phyloP scores from a whole-genome alignment of 2,888 invertebrate species.

The Corbicula japonica region DNA sequence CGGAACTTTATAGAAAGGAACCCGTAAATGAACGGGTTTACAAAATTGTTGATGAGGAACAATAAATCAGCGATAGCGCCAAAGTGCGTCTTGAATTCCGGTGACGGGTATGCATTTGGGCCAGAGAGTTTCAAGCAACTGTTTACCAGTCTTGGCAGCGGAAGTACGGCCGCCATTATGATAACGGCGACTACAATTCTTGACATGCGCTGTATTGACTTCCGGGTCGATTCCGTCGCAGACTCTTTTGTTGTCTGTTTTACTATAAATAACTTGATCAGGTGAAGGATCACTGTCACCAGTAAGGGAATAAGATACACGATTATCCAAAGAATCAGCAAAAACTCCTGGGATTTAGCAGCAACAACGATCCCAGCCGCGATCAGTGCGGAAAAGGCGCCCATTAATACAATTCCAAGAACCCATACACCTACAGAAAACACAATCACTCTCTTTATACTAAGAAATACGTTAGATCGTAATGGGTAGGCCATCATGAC shows the following conservation, averaged over 20 bases:
- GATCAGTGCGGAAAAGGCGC: constrained; percentile 32
- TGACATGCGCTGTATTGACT: constrained; percentile 58
- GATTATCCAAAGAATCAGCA: constrained; percentile 36
- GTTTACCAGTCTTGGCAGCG: constrained; percentile 48
- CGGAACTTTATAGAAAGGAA: constrained; percentile 49
- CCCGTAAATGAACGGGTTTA: constrained; percentile 40
- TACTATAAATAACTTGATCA: constrained; percentile 42
- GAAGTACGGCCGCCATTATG: constrained; percentile 54
- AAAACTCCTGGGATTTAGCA: constrained; percentile 37
- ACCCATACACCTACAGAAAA: constrained; percentile 51
- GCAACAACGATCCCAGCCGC: constrained; percentile 11
- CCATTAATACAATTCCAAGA: constrained; percentile 39
- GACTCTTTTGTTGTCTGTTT: constrained; percentile 35
- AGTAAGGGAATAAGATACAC: constrained; percentile 57
- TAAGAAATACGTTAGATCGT: constrained; percentile 35
- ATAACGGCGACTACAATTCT: constrained; percentile 58
- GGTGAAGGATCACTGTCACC: constrained; percentile 47
- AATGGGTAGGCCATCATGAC: constrained; percentile 50
- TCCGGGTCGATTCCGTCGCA: constrained; percentile 44
- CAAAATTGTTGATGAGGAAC: constrained; percentile 51
- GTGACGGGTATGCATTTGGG: constrained; percentile 25
- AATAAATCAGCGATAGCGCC: constrained; percentile 39
- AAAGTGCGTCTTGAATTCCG: constrained; percentile 39
- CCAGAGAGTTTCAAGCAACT: constrained; percentile 33
- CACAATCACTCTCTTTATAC: constrained; percentile 37